Conservation (phyloP, 2,113 vertebrate genomes). For the Mystacornis crossleyi region DNA sequence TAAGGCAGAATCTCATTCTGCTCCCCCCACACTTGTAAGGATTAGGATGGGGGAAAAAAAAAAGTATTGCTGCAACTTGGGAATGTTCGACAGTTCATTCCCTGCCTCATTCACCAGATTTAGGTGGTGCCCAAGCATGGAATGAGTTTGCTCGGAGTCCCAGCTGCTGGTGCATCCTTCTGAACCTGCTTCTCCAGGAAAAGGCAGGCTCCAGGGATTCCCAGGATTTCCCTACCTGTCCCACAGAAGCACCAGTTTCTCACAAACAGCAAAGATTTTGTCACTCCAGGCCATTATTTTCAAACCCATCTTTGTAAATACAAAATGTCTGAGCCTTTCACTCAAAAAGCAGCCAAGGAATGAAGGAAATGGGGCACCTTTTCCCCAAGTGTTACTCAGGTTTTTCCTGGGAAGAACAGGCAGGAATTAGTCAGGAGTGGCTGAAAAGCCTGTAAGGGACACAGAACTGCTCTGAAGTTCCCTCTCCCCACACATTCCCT, state of each 20-base stretch:
- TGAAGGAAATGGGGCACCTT: neutral
- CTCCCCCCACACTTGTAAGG: neutral
- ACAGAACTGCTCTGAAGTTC: rapidly evolving
- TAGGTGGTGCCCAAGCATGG: neutral
- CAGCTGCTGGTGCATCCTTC: neutral
- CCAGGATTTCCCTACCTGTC: neutral
- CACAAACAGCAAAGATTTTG: rapidly evolving
- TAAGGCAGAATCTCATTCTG: conserved; percentile 13
- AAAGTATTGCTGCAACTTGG: neutral
- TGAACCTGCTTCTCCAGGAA: neutral
- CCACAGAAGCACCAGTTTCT: neutral
- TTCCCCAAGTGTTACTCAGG: neutral
- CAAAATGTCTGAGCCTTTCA: rapidly evolving
- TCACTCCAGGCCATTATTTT: neutral
- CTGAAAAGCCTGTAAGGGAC: neutral
- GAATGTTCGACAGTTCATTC: neutral
- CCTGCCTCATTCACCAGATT: neutral
- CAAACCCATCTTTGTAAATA: neutral
- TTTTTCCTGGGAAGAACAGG: neutral
- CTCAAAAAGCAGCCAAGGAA: neutral
- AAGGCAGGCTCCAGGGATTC: neutral
- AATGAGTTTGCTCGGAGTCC: too few species aligned
- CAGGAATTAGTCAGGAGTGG: neutral
- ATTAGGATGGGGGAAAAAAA: neutral
- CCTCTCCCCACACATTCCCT: neutral